Evolutionary conservation across 2,113 vertebrate species (phyloP).

Genomic region (Panurus biarmicus): DNA sequence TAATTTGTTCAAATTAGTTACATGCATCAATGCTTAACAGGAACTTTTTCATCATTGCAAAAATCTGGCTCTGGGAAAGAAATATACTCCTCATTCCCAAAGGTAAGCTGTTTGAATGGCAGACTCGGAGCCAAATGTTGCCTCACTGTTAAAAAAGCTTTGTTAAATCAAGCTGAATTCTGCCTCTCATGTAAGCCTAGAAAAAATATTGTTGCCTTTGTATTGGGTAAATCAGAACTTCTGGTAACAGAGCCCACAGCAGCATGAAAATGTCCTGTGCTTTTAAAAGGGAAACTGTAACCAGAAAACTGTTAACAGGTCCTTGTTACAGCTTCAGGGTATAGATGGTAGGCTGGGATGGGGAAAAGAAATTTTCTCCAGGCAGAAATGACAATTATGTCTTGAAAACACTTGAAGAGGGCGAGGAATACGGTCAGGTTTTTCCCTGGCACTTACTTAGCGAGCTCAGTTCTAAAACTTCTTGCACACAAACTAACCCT

Average conservation of each 20-base stretch:
- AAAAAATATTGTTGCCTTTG: background rate
- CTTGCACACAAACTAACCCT: background rate
- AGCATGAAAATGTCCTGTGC: background rate
- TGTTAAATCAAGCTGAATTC: conserved; percentile 10
- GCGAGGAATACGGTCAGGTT: background rate
- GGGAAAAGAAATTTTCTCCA: background rate
- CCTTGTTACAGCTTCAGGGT: background rate
- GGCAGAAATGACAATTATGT: background rate
- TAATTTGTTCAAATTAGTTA: conserved; percentile 30
- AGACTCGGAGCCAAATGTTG: background rate
- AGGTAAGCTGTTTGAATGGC: conserved; percentile 15
- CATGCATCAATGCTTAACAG: background rate
- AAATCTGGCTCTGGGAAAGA: conserved; percentile 30
- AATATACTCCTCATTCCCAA: background rate
- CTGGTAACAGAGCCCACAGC: background rate
- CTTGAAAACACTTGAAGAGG: background rate
- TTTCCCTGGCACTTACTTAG: background rate
- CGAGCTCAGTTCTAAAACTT: background rate
- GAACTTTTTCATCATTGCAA: conserved; percentile 2
- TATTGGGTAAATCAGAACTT: background rate
- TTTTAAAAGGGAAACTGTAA: background rate
- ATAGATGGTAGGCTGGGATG: background rate
- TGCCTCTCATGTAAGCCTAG: background rate
- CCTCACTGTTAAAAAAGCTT: background rate
- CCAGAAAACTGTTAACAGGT: background rate